Percentiles rank a stretch among this genome's conserved stretches.
Evolutionary conservation across 1,140 invertebrate genomes (phyloP).

Genomic region (Euwallacea similis): DNA sequence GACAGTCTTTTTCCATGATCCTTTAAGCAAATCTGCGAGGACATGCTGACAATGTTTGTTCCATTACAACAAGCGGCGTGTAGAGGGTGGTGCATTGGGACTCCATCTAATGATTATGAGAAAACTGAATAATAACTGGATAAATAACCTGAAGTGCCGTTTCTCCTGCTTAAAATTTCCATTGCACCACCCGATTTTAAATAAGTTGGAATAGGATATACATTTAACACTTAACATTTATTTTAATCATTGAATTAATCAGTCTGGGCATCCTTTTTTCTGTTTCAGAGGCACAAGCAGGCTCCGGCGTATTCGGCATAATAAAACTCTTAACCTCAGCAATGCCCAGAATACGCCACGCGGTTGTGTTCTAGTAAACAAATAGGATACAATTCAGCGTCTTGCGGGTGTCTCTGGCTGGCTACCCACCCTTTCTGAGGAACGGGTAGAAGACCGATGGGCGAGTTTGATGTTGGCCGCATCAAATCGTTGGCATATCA

Average conservation of each 20-base stretch:
- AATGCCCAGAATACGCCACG: slow-evolving; percentile 51
- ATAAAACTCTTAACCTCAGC: slow-evolving; percentile 21
- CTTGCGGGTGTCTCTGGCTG: slow-evolving; percentile 55
- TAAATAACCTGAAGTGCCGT: no score
- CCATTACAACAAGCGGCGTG: no score
- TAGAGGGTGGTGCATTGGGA: no score
- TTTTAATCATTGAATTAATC: slow-evolving; percentile 53
- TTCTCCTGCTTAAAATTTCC: no score
- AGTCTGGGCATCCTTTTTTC: slow-evolving; percentile 63
- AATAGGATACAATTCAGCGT: slow-evolving; percentile 52
- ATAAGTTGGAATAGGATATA: not conserved
- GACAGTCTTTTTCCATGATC: no score
- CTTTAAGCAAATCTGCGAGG: no score
- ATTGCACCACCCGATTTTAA: no score
- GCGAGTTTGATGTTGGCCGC: slow-evolving; percentile 46
- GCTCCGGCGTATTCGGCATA: slow-evolving; percentile 55
- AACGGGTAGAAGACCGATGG: slow-evolving; percentile 51
- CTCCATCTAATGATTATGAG: no score
- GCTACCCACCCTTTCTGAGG: slow-evolving; percentile 39
- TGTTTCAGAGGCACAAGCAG: slow-evolving; percentile 79
- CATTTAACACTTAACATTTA: not conserved
- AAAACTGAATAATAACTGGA: no score
- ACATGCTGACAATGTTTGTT: no score
- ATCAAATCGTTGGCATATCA: slow-evolving; percentile 35
- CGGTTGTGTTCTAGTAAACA: slow-evolving; percentile 51